Percentiles rank a stretch among this genome's conserved stretches.
These are phyloP conservation scores for Sycophila sp. DNA, from an alignment of 1,140 invertebrate genomes.

Conservation along the genomic window DNA sequence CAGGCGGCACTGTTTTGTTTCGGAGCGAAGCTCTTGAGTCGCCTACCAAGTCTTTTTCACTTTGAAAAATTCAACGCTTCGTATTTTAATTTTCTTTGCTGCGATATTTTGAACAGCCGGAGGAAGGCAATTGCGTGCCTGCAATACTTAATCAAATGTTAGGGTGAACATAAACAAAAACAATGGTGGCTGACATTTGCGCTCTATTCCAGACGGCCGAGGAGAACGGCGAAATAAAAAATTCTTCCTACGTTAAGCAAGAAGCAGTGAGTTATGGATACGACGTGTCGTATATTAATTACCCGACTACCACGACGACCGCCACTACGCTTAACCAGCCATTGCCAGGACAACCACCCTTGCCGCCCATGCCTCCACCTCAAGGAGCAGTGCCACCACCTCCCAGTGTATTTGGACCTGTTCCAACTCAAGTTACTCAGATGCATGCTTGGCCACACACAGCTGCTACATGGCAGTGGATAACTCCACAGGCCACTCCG, in stretches of 20 bases:
- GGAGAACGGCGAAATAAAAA: slow-evolving; percentile 52
- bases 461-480: slow-evolving; percentile 59
- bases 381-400: slow-evolving; percentile 56
- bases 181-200: slow-evolving; percentile 14
- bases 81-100: too few species aligned
- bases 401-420: slow-evolving; percentile 56
- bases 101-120: too few species aligned
- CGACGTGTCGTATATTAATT: slow-evolving; percentile 43
- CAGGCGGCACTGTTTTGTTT: slow-evolving; percentile 4
- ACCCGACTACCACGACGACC: slow-evolving; percentile 42
- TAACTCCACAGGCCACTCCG: slow-evolving; percentile 54
- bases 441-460: slow-evolving; percentile 59
- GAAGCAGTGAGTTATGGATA: slow-evolving; percentile 52
- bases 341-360: slow-evolving; percentile 61
- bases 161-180: not conserved
- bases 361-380: slow-evolving; percentile 62
- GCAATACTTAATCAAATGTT: too few species aligned
- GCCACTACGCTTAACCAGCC: slow-evolving; percentile 53
- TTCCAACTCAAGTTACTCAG: slow-evolving; percentile 56
- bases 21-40: too few species aligned
- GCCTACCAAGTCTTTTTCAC: not conserved
- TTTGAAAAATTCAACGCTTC: too few species aligned
- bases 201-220: slow-evolving; percentile 46
- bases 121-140: too few species aligned
- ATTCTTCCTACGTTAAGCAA: slow-evolving; percentile 46